Percentiles rank a stretch among this genome's conserved stretches.
Conservation (phyloP, 2,797 vertebrate species). For the Hephaestus fuliginosus region DNA sequence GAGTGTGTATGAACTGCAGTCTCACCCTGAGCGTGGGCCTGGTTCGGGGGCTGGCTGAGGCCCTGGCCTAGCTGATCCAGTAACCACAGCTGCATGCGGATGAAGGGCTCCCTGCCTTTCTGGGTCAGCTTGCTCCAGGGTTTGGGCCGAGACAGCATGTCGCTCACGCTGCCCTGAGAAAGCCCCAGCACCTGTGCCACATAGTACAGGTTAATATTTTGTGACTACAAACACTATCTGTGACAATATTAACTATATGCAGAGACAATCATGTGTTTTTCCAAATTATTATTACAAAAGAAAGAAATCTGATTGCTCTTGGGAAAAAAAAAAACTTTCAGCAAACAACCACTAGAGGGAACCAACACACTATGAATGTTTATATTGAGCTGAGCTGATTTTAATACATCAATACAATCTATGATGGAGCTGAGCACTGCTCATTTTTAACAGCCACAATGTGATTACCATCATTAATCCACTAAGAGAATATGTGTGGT, state of each 20-base stretch:
- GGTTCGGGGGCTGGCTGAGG: slow-evolving; percentile 84
- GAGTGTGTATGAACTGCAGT: neutral
- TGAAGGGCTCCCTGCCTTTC: slow-evolving; percentile 98
- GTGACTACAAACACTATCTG: neutral
- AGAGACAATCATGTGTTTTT: neutral
- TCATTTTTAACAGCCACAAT: slow-evolving; percentile 16
- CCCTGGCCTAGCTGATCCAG: slow-evolving; percentile 95
- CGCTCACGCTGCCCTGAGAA: slow-evolving; percentile 98
- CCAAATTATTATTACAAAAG: neutral
- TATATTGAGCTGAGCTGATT: neutral
- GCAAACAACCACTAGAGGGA: slow-evolving; percentile 74
- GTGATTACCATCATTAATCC: neutral
- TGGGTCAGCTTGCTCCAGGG: slow-evolving; percentile 99
- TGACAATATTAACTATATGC: neutral
- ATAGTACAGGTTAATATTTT: neutral
- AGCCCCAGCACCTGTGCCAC: slow-evolving; percentile 93
- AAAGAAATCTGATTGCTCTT: neutral
- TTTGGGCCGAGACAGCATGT: slow-evolving; percentile 98
- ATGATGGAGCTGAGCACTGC: neutral
- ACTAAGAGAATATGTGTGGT: neutral
- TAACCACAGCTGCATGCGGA: slow-evolving; percentile 99
- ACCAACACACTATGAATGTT: slow-evolving; percentile 59
- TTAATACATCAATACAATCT: neutral
- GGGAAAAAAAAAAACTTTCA: neutral
- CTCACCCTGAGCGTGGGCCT: slow-evolving; percentile 81